Percentiles rank a stretch among this genome's conserved stretches.
Evolutionary conservation across 2,113 vertebrate genomes (phyloP).

Genomic region (Poecilia latipinna): DNA sequence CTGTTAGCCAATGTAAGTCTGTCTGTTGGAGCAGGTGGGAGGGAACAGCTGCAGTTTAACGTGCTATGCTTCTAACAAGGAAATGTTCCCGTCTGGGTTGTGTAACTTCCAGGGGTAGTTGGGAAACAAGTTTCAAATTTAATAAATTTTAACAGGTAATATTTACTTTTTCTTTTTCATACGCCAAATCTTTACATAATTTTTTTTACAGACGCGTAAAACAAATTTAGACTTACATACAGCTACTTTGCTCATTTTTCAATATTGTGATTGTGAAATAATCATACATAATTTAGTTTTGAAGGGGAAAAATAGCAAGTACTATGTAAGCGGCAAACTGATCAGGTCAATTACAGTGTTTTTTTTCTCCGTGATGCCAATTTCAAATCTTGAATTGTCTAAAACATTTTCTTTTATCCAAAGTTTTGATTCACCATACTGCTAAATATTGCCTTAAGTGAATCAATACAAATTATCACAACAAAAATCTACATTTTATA

Average conservation of each 20-base stretch:
- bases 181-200: too few relatives aligned
- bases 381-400: too few relatives aligned
- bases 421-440: not conserved
- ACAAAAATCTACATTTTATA: not conserved
- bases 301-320: not conserved
- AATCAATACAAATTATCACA: not conserved
- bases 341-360: too few relatives aligned
- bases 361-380: too few relatives aligned
- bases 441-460: not conserved
- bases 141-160: not conserved
- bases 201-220: not conserved
- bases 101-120: too few relatives aligned
- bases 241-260: too few relatives aligned
- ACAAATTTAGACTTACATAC: not conserved
- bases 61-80: slow-evolving; percentile 63
- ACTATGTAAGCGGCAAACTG: not conserved
- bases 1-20: slow-evolving; percentile 52
- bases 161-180: not conserved
- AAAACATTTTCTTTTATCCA: too few relatives aligned
- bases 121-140: not conserved
- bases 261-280: too few relatives aligned
- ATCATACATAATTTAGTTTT: too few relatives aligned
- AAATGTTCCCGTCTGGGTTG: slow-evolving; percentile 10
- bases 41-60: slow-evolving; percentile 69
- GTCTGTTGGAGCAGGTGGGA: slow-evolving; percentile 68